phyloP scores from a whole-genome alignment of 2,113 vertebrate genomes.

The Macrotus californicus region DNA sequence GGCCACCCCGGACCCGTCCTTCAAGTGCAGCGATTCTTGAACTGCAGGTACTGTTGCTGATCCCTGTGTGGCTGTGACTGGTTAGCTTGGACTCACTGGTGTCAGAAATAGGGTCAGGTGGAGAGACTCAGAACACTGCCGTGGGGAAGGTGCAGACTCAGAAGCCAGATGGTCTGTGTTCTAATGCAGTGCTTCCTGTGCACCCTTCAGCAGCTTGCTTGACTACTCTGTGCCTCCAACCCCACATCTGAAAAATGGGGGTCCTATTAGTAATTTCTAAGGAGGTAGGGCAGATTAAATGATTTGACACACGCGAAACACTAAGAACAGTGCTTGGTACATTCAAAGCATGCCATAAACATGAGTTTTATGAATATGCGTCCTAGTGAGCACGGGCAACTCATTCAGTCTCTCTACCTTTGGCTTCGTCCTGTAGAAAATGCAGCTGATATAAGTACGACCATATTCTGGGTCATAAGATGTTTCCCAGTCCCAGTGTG shows the following conservation, averaged over 20 bases:
- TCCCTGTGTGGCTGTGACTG: background rate
- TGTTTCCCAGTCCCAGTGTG: background rate
- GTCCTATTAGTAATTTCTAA: background rate
- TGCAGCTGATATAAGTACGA: background rate
- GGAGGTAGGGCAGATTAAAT: background rate
- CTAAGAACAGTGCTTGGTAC: background rate
- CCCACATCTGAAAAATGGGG: background rate
- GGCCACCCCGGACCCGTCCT: background rate
- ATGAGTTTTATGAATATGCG: background rate
- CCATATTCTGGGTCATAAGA: background rate
- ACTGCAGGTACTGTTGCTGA: background rate
- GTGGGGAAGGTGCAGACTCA: too few species aligned
- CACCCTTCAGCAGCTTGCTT: background rate
- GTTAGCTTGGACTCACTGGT: background rate
- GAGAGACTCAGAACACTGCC: background rate
- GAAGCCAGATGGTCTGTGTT: background rate
- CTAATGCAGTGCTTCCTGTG: background rate
- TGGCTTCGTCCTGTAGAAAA: background rate
- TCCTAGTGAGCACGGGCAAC: fast-evolving
- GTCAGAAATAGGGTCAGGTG: background rate
- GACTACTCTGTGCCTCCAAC: background rate
- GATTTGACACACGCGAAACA: background rate
- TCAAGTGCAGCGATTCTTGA: background rate
- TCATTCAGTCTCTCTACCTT: background rate
- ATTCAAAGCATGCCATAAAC: background rate